phyloP scores from a whole-genome alignment of 2,888 invertebrate species.

The Leptinotarsa tumamoca region DNA sequence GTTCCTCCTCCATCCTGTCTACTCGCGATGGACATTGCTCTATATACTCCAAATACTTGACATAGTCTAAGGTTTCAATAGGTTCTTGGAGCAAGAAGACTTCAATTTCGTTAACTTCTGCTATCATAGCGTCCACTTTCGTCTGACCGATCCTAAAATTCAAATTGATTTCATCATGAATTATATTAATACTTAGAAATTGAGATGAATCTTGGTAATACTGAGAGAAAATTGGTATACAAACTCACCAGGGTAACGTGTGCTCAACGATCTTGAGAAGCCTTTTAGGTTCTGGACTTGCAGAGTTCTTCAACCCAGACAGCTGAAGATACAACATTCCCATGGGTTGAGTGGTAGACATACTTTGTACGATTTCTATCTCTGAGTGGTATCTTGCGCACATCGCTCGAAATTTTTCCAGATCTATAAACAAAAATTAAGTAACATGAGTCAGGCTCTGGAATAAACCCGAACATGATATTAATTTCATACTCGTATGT shows the following conservation, averaged over 20 bases:
- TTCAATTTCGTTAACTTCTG: constrained; percentile 75
- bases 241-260: constrained; percentile 75
- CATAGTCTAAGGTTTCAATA: constrained; percentile 77
- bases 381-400: constrained; percentile 79
- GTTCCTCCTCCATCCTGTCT: constrained; percentile 76
- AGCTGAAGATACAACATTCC: constrained; percentile 81
- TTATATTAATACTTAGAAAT: no score
- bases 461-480: no score
- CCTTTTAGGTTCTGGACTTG: constrained; percentile 78
- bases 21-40: constrained; percentile 76
- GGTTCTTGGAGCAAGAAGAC: constrained; percentile 75
- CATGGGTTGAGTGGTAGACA: constrained; percentile 76
- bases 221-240: no score
- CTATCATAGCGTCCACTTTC: constrained; percentile 69
- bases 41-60: constrained; percentile 77
- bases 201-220: no score
- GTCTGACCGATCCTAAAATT: constrained; percentile 73
- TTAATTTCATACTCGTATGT: no score
- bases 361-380: constrained; percentile 75
- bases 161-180: no score
- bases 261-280: constrained; percentile 75
- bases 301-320: constrained; percentile 77
- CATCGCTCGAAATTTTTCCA: constrained; percentile 74
- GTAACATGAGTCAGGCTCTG: no score
- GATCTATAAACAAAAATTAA: constrained; percentile 62